Base-by-base conservation (phyloP, 2,888 invertebrate species). In the Pocota personata region DNA sequence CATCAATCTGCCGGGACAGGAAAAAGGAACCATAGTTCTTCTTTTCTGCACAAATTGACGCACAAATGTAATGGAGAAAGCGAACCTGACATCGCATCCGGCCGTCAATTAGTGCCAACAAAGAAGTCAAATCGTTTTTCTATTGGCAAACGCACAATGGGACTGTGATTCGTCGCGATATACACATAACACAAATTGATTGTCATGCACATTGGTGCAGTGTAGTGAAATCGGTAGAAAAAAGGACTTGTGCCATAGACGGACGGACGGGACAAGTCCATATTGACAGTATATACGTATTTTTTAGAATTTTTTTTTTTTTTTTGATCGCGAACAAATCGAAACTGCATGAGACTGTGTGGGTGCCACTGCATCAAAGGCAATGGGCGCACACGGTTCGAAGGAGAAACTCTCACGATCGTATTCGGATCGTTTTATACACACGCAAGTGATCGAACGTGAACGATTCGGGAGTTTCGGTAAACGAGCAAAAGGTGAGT, bases 321-420 rank as follows among this genome's bases (percentile, higher is more conserved):
- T 37, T 40, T 60, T 69, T 58, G 32, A 58, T 27, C 32, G 71
- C 66, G 77, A 75, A 62, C 6, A 60, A 64, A 37, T 66, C 75
- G 76, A 86, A 76, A 71, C 40, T 80, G 19, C 27, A 80, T 80
- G 76, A 73, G 35, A 66, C 46, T 66, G 78, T 79, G 71, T 83
- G 73, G 76, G 67, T 82, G 82, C 73, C 82, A 82, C 72, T 87
- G 82, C 58, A 78, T 78, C 14, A 21, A 60, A 64, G 64, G 87
- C 76, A 83, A 96, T 96, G 96, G 96, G 96, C 89, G 95, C 95
- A 88, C 95, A 96, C 93, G 95, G 95, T 90, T 96, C 96, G 82
- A 96, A 96, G 93, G 95, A 95, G 92, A 95, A 95, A 93, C 93
- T 96, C 87, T 94, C 94, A 89, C 94, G 95, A 90, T 94, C 95